phyloP scores from a whole-genome alignment of 2,113 vertebrate genomes.

The Meleagris gallopavo region DNA sequence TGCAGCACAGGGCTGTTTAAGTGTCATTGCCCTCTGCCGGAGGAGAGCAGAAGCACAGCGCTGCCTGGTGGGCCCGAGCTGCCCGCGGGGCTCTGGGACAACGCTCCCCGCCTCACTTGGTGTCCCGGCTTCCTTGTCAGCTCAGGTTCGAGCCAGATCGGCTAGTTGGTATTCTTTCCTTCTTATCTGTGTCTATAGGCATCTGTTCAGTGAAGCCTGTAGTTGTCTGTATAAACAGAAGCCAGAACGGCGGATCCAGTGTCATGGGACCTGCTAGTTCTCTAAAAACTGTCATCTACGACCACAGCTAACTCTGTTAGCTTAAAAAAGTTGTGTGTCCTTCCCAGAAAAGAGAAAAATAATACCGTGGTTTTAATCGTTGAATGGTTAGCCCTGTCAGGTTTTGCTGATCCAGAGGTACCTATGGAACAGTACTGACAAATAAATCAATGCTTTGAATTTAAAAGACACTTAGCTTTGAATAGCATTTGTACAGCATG shows the following conservation, averaged over 20 bases:
- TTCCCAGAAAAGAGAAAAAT: background rate
- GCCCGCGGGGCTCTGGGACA: background rate
- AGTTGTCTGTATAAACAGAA: background rate
- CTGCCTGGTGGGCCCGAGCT: background rate
- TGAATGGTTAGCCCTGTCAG: background rate
- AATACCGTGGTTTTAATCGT: background rate
- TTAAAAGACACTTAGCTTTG: background rate
- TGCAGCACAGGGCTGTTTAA: background rate
- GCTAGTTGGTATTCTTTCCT: background rate
- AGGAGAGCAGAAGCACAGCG: background rate
- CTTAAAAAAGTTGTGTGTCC: rapidly evolving
- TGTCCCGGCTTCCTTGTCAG: background rate
- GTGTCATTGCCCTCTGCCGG: constrained; percentile 12
- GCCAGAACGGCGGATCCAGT: background rate
- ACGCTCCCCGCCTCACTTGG: rapidly evolving
- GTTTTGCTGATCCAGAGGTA: background rate
- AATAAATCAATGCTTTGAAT: background rate
- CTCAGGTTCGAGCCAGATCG: background rate
- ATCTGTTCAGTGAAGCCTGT: background rate
- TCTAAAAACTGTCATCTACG: background rate
- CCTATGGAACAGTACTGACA: background rate
- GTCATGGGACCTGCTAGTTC: background rate
- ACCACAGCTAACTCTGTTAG: background rate
- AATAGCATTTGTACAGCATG: rapidly evolving
- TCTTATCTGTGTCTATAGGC: rapidly evolving